Evolutionary conservation across 1,140 invertebrate genomes (phyloP), one percentile per base, ranked within the genome.

Genomic region (Drosophila parabipectinata): DNA sequence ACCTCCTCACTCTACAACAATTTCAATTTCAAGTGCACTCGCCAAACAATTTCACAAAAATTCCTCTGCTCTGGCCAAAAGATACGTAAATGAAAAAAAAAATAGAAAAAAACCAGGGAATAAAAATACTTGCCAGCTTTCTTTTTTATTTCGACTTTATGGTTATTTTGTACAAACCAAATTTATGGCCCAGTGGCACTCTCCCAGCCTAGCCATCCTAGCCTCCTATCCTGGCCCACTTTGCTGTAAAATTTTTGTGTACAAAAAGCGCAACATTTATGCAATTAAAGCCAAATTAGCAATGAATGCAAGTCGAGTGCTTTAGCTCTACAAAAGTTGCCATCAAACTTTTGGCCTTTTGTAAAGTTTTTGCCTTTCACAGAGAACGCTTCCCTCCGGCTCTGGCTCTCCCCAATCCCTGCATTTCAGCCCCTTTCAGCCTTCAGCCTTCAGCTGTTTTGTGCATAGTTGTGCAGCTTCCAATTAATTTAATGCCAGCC

Each of bases 211-310:
- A 18, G 37, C 37, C 28, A 30, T 8, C 28, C 28, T 30, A 8
- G 9, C 32, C 32, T 32, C 8, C 8, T 28, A 28, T 10, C 10
- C 4, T 37, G 54, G 7, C n/a, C 32, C 41, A 28, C 37, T n/a
- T 7, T 32, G 18, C 32, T 18, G 51, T 51, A 44, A 54, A 66
- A 66, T 79, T 85, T 77, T 72, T 75, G 75, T 76, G 66, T 69
- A 82, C 74, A 87, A 87, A 87, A 87, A 87, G 82, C 79, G 82
- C 82, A 87, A 87, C 82, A 87, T 87, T 87, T 87, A 87, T 87
- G 82, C 82, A 87, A 87, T 87, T 87, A 87, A 87, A 87, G 82
- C 82, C 83, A 88, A 87, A 87, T 87, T 87, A 87, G 82, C 82
- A 87, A 87, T 87, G 82, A 87, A 87, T 87, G 82, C 82, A 88